Percentiles rank a stretch among this genome's conserved stretches.
Conservation (phyloP, 2,797 vertebrate genomes). For the Enteromius unitaeniatus region DNA sequence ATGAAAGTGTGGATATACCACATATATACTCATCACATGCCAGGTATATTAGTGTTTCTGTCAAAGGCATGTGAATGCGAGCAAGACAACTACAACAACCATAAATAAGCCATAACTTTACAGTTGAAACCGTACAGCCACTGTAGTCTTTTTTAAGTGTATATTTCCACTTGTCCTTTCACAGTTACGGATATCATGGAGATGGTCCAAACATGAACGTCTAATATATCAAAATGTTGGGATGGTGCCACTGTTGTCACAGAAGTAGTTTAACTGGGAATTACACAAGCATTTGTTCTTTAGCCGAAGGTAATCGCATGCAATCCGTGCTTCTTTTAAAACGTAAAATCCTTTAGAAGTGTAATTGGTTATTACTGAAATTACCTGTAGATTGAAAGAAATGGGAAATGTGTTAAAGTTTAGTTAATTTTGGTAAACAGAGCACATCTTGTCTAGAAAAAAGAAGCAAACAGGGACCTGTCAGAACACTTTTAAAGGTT, state of each 20-base stretch:
- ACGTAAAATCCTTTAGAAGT: background rate
- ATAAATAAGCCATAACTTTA: conserved; percentile 21
- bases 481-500: background rate
- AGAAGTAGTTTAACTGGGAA: conserved; percentile 3
- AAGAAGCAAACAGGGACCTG: background rate
- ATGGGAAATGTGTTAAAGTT: background rate
- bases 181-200: background rate
- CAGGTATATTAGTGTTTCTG: background rate
- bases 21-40: background rate
- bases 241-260: conserved; percentile 17
- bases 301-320: conserved; percentile 5
- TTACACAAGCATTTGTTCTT: conserved; percentile 8
- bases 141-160: background rate
- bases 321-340: background rate
- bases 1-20: background rate
- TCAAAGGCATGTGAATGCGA: conserved; percentile 21
- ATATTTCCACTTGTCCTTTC: background rate
- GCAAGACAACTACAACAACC: conserved; percentile 25
- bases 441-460: background rate
- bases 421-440: conserved; percentile 14
- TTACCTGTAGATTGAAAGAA: background rate
- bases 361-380: background rate
- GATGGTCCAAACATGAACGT: conserved; percentile 11
- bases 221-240: conserved; percentile 26
- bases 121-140: background rate